Percentiles rank a stretch among this genome's conserved stretches.
These are phyloP conservation scores for Pluvianellus socialis DNA, from an alignment of 2,113 vertebrate species.

Conservation along the genomic window DNA sequence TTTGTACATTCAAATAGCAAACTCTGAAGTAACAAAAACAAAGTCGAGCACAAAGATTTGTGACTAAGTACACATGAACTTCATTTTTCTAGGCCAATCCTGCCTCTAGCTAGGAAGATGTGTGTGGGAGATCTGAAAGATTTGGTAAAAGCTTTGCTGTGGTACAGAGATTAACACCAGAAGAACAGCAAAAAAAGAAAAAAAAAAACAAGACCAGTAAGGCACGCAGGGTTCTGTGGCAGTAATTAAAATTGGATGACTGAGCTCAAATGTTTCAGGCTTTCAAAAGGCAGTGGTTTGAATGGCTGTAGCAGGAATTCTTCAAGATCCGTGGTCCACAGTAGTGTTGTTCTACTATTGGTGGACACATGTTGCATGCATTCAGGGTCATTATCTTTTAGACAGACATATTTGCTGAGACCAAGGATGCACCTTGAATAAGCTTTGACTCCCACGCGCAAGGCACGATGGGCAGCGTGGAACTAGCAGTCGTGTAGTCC, in stretches of 20 bases:
- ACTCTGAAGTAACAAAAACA: neutral
- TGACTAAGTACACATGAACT: neutral
- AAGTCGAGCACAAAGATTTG: neutral
- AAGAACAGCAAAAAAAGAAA: neutral
- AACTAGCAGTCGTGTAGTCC: neutral
- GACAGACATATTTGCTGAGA: neutral
- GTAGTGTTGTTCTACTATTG: neutral
- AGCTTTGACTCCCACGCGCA: neutral
- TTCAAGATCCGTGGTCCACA: neutral
- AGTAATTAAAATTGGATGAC: neutral
- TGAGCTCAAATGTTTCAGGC: neutral
- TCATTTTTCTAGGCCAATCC: neutral
- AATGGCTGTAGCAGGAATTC: neutral
- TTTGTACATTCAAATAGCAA: neutral
- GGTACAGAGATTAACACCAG: neutral
- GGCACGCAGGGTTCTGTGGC: neutral
- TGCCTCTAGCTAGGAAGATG: neutral
- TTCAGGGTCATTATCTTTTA: neutral
- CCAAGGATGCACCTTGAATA: neutral
- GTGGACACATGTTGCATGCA: neutral
- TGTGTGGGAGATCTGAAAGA: neutral
- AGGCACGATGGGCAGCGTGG: accelerated
- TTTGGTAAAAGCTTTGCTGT: neutral
- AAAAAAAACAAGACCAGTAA: neutral
- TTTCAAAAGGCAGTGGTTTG: neutral